These are phyloP conservation scores for Parascotia fuliginaria DNA, from an alignment of 2,888 invertebrate species.

Conservation along the genomic window DNA sequence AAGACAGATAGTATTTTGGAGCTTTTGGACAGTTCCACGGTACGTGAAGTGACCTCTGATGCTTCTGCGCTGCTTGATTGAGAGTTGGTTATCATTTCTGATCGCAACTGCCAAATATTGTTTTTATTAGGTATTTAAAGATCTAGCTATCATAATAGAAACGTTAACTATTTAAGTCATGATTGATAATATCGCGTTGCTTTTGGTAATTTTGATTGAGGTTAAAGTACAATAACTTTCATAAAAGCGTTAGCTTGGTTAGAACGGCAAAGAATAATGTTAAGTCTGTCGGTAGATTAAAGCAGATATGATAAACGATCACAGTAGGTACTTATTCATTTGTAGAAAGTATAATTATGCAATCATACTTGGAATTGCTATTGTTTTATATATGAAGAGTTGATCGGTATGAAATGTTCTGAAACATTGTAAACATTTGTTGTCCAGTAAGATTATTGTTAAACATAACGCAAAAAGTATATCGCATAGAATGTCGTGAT, in stretches of 20 bases:
- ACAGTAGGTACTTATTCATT: slow-evolving; percentile 13
- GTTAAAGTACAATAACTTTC: slow-evolving; percentile 24
- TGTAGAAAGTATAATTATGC: neutral
- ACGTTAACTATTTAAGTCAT: slow-evolving; percentile 7
- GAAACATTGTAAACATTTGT: too few relatives aligned
- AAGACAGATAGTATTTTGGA: too few relatives aligned
- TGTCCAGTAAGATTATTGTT: too few relatives aligned
- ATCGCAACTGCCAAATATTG: neutral
- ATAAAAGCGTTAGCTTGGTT: slow-evolving; percentile 18
- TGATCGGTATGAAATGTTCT: neutral
- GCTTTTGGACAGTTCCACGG: too few relatives aligned
- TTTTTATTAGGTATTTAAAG: too few relatives aligned
- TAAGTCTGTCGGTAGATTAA: slow-evolving; percentile 21
- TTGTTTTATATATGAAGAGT: neutral
- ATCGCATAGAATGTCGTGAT: too few relatives aligned
- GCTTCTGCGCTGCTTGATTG: too few relatives aligned
- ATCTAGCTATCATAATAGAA: too few relatives aligned
- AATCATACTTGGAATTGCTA: neutral
- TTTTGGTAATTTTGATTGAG: too few relatives aligned
- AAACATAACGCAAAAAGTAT: too few relatives aligned
- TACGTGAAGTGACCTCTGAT: too few relatives aligned
- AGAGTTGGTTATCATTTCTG: too few relatives aligned
- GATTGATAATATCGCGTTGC: slow-evolving; percentile 13
- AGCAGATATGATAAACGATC: slow-evolving; percentile 21
- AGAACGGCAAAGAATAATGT: slow-evolving; percentile 17